A percentile compares a stretch with the other conserved stretches of the same genome.
Conservation (phyloP, 2,113 vertebrate genomes). For the Sarotherodon lohbergeri region DNA sequence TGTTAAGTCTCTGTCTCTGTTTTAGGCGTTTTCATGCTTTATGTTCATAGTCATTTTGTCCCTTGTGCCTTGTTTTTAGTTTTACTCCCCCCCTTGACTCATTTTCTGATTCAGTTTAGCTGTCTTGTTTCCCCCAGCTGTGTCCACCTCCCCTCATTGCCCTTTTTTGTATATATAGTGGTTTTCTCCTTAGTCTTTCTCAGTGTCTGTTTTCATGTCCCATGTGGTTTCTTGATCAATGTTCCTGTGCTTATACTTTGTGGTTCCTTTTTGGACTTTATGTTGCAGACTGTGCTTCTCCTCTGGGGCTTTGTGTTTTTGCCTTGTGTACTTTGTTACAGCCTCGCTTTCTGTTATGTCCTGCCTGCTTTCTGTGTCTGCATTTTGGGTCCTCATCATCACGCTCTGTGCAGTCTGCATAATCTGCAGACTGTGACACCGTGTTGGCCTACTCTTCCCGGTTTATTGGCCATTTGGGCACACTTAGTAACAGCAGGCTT, state of each 20-base stretch:
- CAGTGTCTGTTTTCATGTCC: neutral
- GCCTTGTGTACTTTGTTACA: neutral
- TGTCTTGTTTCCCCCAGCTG: neutral
- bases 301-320: neutral
- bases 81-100: neutral
- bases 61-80: neutral
- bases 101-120: neutral
- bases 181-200: neutral
- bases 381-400: neutral
- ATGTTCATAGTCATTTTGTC: neutral
- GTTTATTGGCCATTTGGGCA: neutral
- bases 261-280: neutral
- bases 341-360: neutral
- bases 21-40: neutral
- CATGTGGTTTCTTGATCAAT: neutral
- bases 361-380: neutral
- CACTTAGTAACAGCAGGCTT: neutral
- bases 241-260: neutral
- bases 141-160: neutral
- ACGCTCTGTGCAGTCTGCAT: neutral
- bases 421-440: neutral
- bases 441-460: neutral
- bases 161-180: neutral
- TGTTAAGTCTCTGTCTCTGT: neutral
- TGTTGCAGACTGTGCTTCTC: neutral